Base-by-base conservation (phyloP, 2,888 invertebrate genomes). In the Xestia c-nigrum region DNA sequence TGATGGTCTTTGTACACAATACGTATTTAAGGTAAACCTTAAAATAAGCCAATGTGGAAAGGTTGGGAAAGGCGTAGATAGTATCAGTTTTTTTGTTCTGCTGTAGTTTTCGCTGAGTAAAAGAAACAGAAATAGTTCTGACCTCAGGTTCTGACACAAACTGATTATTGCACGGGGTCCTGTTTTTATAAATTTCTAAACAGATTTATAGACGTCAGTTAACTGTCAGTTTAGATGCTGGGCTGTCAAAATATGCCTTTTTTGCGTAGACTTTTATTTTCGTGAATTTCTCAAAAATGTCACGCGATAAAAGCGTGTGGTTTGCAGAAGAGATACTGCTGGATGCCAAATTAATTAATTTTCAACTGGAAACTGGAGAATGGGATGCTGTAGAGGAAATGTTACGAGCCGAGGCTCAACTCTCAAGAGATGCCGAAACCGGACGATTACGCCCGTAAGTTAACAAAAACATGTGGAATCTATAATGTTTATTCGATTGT, bases 281-380 rank as follows among this genome's bases (percentile, higher is more conserved):
- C 69, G 68, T 79, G 70, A 68, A 78, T 84, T 86, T 78, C 47
- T 24, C 19, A 67, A 93, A 88, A 91, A 96, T 97, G 97, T 97
- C 97, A 76, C 94, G 97, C 81, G 97, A 97, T 91, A 97, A 97
- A 93, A 97, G 96, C 87, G 97, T 96, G 61, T 97, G 97, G 97
- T 97, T 96, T 85, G 97, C 96, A 10, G 97, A 97, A 90, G 97
- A 97, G 88, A 97, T 97, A 86, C 89, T 97, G 69, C 89, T 97
- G 78, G 97, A 97, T 90, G 97, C 97, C 14, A 97, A 97, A 89
- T 91, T 97, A 67, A 97, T 97, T 59, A 97, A 97, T 88, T 96
- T 94, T 72, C 96, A 97, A 88, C 88, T 97, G 82, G 97, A 97
- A 89, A 94, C 96, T 0, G 97, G 97, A 89, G 97, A 97, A 94